Evolutionary conservation across 2,797 vertebrate genomes (phyloP).

Genomic region (Gymnoscopelus braueri): DNA sequence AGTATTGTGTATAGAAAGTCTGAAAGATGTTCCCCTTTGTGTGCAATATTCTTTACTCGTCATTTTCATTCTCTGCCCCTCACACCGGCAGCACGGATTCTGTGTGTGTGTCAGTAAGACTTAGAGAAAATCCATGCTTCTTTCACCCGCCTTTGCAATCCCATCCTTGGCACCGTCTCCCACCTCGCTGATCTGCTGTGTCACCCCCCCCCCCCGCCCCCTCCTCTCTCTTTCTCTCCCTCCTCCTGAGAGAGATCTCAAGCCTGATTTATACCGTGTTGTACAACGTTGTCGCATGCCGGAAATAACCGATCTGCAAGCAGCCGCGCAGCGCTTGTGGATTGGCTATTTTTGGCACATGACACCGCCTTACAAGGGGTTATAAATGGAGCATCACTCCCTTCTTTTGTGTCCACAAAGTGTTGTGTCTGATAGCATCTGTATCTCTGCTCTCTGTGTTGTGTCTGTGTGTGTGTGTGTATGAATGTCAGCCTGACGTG

Average conservation of each 20-base stretch:
- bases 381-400: no score
- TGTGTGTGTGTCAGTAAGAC: constrained; percentile 34
- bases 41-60: constrained; percentile 42
- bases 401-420: constrained; percentile 17
- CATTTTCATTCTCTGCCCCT: constrained; percentile 64
- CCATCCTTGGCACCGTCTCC: constrained; percentile 38
- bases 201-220: constrained; percentile 40
- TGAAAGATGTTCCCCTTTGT: constrained; percentile 38
- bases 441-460: constrained; percentile 28
- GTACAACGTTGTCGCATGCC: no score
- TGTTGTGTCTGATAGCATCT: constrained; percentile 53
- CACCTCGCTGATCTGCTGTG: constrained; percentile 67
- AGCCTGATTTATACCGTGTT: no score
- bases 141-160: constrained; percentile 67
- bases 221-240: constrained; percentile 35
- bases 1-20: constrained; percentile 35
- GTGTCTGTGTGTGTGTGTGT: constrained; percentile 26
- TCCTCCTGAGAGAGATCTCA: constrained; percentile 5
- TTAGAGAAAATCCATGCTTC: constrained; percentile 49
- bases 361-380: no score
- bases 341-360: no score
- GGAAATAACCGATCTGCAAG: no score
- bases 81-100: constrained; percentile 41
- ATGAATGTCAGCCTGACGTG: constrained; percentile 83
- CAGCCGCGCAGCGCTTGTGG: no score